phyloP scores from a whole-genome alignment of 1,140 invertebrate genomes.

The Dinothrombium tinctorium region DNA sequence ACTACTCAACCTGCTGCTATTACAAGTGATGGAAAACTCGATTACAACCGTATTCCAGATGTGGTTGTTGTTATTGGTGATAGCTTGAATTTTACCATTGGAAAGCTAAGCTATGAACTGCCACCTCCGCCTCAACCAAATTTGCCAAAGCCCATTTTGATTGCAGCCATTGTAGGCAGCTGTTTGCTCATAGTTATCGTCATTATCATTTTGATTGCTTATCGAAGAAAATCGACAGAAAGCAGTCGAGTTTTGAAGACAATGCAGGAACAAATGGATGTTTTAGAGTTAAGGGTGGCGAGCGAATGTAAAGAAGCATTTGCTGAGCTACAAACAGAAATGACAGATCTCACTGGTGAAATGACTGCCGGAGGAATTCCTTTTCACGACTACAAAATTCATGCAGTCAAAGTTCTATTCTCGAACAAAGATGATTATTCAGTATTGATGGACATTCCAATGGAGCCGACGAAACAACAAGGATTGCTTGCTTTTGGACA shows the following conservation, averaged over 20 bases:
- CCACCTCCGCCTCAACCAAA: conserved; percentile 45
- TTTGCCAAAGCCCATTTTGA: conserved; percentile 49
- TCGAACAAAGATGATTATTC: conserved; percentile 58
- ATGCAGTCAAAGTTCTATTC: conserved; percentile 94
- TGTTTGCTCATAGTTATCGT: conserved; percentile 45
- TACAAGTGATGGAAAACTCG: conserved; percentile 28
- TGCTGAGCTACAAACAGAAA: conserved; percentile 95
- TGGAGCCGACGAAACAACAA: conserved; percentile 67
- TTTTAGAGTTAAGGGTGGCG: conserved; percentile 60
- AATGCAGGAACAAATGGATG: conserved; percentile 99
- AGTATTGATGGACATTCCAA: conserved; percentile 30
- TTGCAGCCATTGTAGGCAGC: conserved; percentile 41
- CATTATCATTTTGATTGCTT: conserved; percentile 57
- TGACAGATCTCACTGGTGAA: conserved; percentile 90
- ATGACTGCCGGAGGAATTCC: conserved; percentile 66
- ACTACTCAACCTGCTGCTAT: conserved; percentile 36
- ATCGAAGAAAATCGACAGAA: conserved; percentile 81
- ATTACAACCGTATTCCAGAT: conserved; percentile 14
- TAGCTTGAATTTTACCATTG: conserved; percentile 57
- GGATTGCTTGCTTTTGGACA: conserved; percentile 80
- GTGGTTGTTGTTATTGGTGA: conserved; percentile 36
- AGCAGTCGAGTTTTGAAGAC: conserved; percentile 87
- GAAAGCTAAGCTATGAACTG: conserved; percentile 67
- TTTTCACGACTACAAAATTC: conserved; percentile 85
- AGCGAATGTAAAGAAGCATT: conserved; percentile 51